phyloP scores from a whole-genome alignment of 2,888 invertebrate species.

The Eumacrocentrus americanus region DNA sequence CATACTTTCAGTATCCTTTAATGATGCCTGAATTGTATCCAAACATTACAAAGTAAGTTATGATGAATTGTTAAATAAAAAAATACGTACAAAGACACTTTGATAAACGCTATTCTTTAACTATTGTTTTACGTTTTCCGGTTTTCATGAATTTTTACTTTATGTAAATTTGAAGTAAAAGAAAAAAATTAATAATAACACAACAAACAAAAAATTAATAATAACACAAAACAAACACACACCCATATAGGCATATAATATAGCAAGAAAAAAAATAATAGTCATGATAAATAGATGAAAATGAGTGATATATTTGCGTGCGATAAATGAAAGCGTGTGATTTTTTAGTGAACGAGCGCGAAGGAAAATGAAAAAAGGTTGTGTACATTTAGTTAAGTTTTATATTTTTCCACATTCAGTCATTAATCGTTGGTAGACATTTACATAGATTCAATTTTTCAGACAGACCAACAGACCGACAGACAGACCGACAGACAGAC shows the following conservation, averaged over 20 bases:
- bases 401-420: constrained; percentile 61
- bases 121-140: constrained; percentile 56
- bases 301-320: background rate
- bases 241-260: too few relatives aligned
- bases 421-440: constrained; percentile 57
- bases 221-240: background rate
- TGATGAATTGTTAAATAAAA: constrained; percentile 30
- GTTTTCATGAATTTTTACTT: constrained; percentile 61
- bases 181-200: constrained; percentile 10
- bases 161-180: constrained; percentile 57
- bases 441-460: constrained; percentile 39
- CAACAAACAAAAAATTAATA: too few relatives aligned
- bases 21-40: constrained; percentile 70
- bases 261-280: constrained; percentile 1
- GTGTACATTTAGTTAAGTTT: constrained; percentile 61
- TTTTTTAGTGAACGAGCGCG: constrained; percentile 26
- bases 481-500: too few relatives aligned
- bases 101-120: constrained; percentile 47
- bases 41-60: constrained; percentile 69
- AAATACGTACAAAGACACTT: constrained; percentile 49
- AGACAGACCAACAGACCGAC: too few relatives aligned
- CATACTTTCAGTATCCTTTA: constrained; percentile 73
- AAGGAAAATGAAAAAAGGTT: constrained; percentile 38
- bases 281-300: too few relatives aligned
- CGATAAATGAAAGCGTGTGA: constrained; percentile 28